Base-by-base conservation (phyloP, 1,140 invertebrate genomes). In the Eumaeus atala region DNA sequence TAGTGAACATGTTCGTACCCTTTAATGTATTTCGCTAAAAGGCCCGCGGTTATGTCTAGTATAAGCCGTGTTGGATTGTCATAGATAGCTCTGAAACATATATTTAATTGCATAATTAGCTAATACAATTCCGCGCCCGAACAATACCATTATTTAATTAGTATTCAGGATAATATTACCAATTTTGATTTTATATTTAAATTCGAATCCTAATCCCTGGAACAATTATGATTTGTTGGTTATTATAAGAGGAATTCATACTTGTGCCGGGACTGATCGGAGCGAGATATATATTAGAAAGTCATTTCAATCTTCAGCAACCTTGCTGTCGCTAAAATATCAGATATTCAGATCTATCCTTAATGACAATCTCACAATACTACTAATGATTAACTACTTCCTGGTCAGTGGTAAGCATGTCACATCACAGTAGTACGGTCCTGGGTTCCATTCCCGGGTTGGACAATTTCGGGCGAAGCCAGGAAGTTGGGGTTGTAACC, bases 91-190 rank as follows among this genome's bases (percentile, higher is more conserved):
- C 6, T 9, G 14, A 44, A 16, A 44, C 9, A n/a, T 37, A 37
- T n/a, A 37, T 37, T 9, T 16, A 44, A 17, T 44, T 44, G 12
- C 12, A 17, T 44, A 16, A 44, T 44, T 16, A 44, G 40, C 14
- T 44, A 44, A 44, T 44, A 17, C 40, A 14, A 44, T 14, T 6
- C 53, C 37, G 36, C 35, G 54, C 17, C 37, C 44, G 48, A 49
- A 48, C 38, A 48, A 37, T 16, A 36, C 54, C 37, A 49, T 56
- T 56, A 56, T 44, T 36, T 56, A 38, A 48, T 49, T 38, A 49
- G 49, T 56, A 38, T 38, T 56, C 52, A 48, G 11, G 40, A 18
- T 36, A 42, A 50, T 56, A 17, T 14, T 49, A 48, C 35, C n/a
- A n/a, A 28, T 49, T 35, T 49, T 17, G 18, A 11, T 16, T n/a